phyloP scores from a whole-genome alignment of 2,888 invertebrate species.

The Clusia tigrina region DNA sequence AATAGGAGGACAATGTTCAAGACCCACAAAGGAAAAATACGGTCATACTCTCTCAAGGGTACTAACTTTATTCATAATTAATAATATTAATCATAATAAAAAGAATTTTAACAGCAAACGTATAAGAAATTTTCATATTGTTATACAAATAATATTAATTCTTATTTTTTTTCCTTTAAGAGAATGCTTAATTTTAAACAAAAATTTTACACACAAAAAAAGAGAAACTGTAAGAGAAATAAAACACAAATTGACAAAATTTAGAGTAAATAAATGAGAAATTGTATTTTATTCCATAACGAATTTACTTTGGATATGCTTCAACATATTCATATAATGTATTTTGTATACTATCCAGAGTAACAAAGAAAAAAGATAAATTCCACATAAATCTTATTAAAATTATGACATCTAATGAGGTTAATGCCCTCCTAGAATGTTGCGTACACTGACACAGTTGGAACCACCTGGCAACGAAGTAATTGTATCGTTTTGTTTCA shows the following conservation, averaged over 20 bases:
- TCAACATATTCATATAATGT: no score
- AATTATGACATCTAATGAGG: no score
- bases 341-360: no score
- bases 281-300: neutral
- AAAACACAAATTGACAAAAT: slow-evolving; percentile 45
- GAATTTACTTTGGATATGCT: no score
- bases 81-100: slow-evolving; percentile 41
- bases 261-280: slow-evolving; percentile 19
- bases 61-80: slow-evolving; percentile 57
- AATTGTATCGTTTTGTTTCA: no score
- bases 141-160: slow-evolving; percentile 41
- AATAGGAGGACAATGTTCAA: slow-evolving; percentile 60
- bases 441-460: no score
- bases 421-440: no score
- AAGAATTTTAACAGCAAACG: slow-evolving; percentile 34
- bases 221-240: slow-evolving; percentile 48
- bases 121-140: slow-evolving; percentile 40
- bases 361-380: no score
- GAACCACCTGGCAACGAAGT: no score
- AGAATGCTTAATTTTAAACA: slow-evolving; percentile 29
- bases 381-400: neutral
- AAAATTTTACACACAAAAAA: slow-evolving; percentile 36
- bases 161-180: slow-evolving; percentile 38
- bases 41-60: slow-evolving; percentile 62
- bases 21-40: slow-evolving; percentile 63